Evolutionary conservation across 1,140 invertebrate genomes (phyloP).

Genomic region (Drosophila novamexicana): DNA sequence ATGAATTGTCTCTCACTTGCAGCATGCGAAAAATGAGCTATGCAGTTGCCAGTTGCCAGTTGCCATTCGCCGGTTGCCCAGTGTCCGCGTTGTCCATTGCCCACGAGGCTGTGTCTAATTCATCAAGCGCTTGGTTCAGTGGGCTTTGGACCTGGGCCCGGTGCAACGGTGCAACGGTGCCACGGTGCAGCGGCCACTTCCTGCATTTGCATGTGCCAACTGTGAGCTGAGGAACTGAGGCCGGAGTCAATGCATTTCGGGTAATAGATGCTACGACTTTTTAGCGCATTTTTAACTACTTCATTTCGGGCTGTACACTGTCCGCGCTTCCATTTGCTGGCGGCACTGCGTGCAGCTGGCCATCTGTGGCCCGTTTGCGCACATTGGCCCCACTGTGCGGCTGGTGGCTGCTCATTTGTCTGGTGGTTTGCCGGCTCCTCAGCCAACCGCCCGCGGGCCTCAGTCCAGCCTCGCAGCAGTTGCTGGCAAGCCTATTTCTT

Average conservation of each 20-base stretch:
- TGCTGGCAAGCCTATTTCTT: conserved; percentile 69
- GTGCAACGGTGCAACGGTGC: conserved; percentile 11
- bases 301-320: conserved; percentile 30
- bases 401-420: conserved; percentile 63
- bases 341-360: background rate
- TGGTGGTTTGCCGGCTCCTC: conserved; percentile 25
- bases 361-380: background rate
- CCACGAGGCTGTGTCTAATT: conserved; percentile 60
- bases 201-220: conserved; percentile 72
- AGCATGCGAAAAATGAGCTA: conserved; percentile 51
- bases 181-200: conserved; percentile 41
- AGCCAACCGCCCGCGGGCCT: conserved; percentile 9
- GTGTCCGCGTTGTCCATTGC: conserved; percentile 46
- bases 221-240: conserved; percentile 7
- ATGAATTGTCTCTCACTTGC: conserved; percentile 72
- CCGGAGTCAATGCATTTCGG: conserved; percentile 45
- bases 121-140: conserved; percentile 61
- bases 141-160: conserved; percentile 26
- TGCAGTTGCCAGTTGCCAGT: conserved; percentile 22
- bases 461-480: conserved; percentile 17
- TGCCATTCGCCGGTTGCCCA: background rate
- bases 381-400: conserved; percentile 47
- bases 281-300: conserved; percentile 49
- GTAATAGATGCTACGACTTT: conserved; percentile 48
- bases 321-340: conserved; percentile 13